Base-by-base conservation (phyloP, 2,113 vertebrate genomes). In the Nanorana parkeri region DNA sequence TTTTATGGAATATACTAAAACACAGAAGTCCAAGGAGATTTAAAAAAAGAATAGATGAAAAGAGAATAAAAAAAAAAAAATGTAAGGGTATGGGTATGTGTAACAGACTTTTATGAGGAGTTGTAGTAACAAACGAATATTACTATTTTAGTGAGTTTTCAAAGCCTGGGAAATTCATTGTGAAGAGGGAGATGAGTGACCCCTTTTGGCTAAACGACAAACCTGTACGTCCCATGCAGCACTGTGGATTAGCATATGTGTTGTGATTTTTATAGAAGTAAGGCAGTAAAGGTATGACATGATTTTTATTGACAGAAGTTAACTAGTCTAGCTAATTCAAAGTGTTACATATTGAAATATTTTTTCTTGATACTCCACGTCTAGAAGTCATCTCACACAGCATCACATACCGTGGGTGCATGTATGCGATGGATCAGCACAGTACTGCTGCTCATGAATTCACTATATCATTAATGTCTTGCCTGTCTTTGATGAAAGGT, bases 401-500 rank as follows among this genome's bases (percentile, higher is more conserved):
- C 28, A 32, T 56, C 54, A 56, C 52, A 74, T 36, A 63, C 1
- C 15, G n/a, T n/a, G n/a, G n/a, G n/a, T 24, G 21, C n/a, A 21
- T 63, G 21, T 15, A 47, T 24, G 21, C 5, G 24, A 63, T 63
- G 60, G 11, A 26, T 23, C n/a, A 63, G 56, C 10, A 29, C 20
- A 60, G 11, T 17, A 13, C 55, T 41, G 29, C 21, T 60, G 6
- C n/a, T 75, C 55, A 75, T 60, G 60, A 60, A 61, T 55, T 71
- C 23, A 19, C 23, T 71, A 54, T 61, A 75, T 29, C 69, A 75
- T 74, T 74, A 58, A 58, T 36, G 41, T 75, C 24, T 74, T 75
- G 55, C 26, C 21, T 36, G 55, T 19, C 72, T 75, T 60, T 75
- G 55, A 75, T 75, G 29, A 61, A 61, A 10, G 56, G 58, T n/a